Conservation (phyloP, 1,140 invertebrate species). For the Andrena cerasifolii region DNA sequence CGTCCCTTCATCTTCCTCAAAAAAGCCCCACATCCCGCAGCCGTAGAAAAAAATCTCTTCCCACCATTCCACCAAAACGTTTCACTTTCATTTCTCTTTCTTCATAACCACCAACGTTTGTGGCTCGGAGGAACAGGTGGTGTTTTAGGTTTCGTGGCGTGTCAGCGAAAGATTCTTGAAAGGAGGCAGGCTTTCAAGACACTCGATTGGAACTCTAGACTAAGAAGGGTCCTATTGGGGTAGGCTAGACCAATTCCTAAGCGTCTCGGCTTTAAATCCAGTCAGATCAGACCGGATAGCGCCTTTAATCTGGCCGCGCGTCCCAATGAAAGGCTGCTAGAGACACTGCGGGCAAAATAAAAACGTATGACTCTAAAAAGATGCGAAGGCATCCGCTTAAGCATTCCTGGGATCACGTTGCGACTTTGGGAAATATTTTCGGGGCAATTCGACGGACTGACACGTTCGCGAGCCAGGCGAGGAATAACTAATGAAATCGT, state of each 20-base stretch:
- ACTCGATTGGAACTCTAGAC: constrained; percentile 29
- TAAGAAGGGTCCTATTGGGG: constrained; percentile 54
- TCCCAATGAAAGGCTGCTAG: constrained; percentile 34
- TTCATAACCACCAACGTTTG: not conserved
- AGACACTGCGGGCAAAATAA: constrained; percentile 39
- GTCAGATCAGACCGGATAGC: constrained; percentile 48
- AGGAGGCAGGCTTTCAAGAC: constrained; percentile 6
- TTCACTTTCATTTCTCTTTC: not conserved
- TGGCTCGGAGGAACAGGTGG: constrained; percentile 18
- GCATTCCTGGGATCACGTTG: constrained; percentile 27
- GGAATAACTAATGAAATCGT: not conserved
- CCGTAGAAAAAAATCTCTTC: no score
- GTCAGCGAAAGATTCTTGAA: constrained; percentile 11
- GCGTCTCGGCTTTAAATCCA: constrained; percentile 53
- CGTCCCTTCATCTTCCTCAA: no score
- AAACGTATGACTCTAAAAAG: constrained; percentile 48
- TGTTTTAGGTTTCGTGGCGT: constrained; percentile 11
- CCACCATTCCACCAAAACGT: no score
- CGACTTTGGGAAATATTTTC: constrained; percentile 2
- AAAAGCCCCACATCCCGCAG: no score
- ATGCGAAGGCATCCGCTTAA: constrained; percentile 15
- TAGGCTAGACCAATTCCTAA: constrained; percentile 49
- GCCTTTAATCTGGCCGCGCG: constrained; percentile 59
- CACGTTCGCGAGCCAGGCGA: not conserved
- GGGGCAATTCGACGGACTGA: not conserved